phyloP scores from a whole-genome alignment of 1,140 invertebrate species.

The Leptopilina boulardi region DNA sequence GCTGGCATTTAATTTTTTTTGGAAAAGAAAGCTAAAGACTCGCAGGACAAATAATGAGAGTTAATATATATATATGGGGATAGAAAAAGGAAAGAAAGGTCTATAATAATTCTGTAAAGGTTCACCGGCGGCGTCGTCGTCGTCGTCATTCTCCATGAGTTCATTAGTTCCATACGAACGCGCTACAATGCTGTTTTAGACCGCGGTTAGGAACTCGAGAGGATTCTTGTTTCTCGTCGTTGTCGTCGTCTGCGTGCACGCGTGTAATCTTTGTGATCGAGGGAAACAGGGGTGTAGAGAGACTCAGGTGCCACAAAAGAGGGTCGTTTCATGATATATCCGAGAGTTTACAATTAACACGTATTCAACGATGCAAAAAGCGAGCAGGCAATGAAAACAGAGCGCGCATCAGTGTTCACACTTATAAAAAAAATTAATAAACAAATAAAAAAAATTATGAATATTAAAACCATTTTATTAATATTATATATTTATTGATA shows the following conservation, averaged over 20 bases:
- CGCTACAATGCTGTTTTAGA: constrained; percentile 68
- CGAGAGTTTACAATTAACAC: constrained; percentile 20
- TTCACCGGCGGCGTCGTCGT: constrained; percentile 48
- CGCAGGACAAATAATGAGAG: constrained; percentile 46
- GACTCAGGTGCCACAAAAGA: constrained; percentile 34
- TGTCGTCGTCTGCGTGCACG: constrained; percentile 49
- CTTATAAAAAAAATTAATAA: background rate
- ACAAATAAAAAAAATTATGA: too few relatives aligned
- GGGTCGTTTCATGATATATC: constrained; percentile 34
- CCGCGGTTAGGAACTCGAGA: constrained; percentile 59
- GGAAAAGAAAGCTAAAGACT: too few relatives aligned
- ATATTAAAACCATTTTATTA: too few relatives aligned
- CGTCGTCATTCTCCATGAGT: too few relatives aligned
- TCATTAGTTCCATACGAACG: constrained; percentile 72
- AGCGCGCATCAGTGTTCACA: background rate
- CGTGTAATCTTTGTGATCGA: constrained; percentile 57
- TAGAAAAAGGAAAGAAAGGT: constrained; percentile 46
- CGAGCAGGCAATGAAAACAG: background rate
- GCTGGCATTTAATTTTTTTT: too few relatives aligned
- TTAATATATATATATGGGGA: constrained; percentile 30
- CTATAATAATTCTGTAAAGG: constrained; percentile 71
- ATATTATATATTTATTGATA: too few relatives aligned
- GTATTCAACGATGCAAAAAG: constrained; percentile 9
- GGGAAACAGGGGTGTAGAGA: constrained; percentile 46
- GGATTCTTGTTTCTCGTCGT: constrained; percentile 45